A percentile compares a stretch with the other conserved stretches of the same genome.
Conservation (phyloP, 2,888 invertebrate species). For the Ichneumoninae sp. region DNA sequence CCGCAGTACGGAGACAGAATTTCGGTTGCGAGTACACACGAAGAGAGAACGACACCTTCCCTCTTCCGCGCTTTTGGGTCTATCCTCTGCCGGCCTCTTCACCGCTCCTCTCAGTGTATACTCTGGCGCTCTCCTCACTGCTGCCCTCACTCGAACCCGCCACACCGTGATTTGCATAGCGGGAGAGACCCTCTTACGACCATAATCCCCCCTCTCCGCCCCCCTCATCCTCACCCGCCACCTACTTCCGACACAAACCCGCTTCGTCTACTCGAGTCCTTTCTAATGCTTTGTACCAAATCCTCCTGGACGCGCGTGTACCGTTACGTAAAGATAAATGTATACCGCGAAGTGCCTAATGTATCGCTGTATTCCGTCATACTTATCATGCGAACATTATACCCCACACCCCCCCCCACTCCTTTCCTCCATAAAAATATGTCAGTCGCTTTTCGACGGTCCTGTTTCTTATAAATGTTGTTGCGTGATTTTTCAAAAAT, state of each 20-base stretch:
- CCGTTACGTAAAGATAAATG: slow-evolving; percentile 15
- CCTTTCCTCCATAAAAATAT: background rate
- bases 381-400: background rate
- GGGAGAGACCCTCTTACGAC: slow-evolving; percentile 59
- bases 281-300: slow-evolving; percentile 15
- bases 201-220: slow-evolving; percentile 63
- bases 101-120: slow-evolving; percentile 13
- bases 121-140: slow-evolving; percentile 24
- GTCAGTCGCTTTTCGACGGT: background rate
- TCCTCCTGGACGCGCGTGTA: slow-evolving; percentile 15
- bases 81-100: slow-evolving; percentile 35
- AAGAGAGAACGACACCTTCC: slow-evolving; percentile 18
- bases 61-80: slow-evolving; percentile 35
- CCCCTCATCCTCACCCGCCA: background rate
- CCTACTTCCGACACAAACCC: background rate
- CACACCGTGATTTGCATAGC: slow-evolving; percentile 68
- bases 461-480: background rate
- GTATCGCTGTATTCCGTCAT: slow-evolving; percentile 2
- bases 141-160: slow-evolving; percentile 55
- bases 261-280: slow-evolving; percentile 39
- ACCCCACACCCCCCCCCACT: background rate
- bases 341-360: background rate
- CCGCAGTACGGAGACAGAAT: slow-evolving; percentile 48
- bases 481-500: too few species aligned
- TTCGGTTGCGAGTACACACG: slow-evolving; percentile 50